phyloP scores from a whole-genome alignment of 1,140 invertebrate genomes.

The Hyposmocoma kahamanoa region DNA sequence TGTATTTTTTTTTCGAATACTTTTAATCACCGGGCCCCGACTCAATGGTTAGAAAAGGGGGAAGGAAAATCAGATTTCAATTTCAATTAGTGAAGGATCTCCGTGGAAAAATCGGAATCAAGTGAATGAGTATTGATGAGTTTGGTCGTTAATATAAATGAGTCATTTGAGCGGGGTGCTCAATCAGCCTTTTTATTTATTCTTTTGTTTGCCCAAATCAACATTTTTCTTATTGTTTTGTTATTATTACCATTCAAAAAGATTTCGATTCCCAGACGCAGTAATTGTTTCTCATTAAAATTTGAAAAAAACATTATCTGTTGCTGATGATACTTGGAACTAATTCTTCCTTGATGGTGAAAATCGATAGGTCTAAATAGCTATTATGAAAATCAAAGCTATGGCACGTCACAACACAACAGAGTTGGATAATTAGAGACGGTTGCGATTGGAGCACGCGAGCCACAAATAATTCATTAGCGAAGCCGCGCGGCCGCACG shows the following conservation, averaged over 20 bases:
- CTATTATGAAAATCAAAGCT: neutral
- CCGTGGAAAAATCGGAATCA: conserved; percentile 50
- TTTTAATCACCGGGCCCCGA: conserved; percentile 61
- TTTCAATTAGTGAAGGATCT: conserved; percentile 68
- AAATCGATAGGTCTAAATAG: neutral
- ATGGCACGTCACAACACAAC: conserved; percentile 22
- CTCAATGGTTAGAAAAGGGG: conserved; percentile 40
- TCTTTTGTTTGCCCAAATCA: conserved; percentile 17
- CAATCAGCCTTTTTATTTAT: conserved; percentile 38
- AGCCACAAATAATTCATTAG: conserved; percentile 64
- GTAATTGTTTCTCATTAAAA: too few species aligned
- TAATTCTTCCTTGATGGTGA: too few species aligned
- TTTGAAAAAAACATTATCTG: too few species aligned
- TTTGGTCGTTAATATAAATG: conserved; percentile 60
- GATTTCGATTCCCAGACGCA: neutral
- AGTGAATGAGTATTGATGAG: conserved; percentile 67
- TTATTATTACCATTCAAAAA: neutral
- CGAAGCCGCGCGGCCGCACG: conserved; percentile 16
- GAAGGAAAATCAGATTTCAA: conserved; percentile 68
- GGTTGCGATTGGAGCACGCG: conserved; percentile 36
- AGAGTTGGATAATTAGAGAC: conserved; percentile 38
- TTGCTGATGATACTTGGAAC: too few species aligned
- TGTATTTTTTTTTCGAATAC: conserved; percentile 71
- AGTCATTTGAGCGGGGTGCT: conserved; percentile 41
- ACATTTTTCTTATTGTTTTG: conserved; percentile 1